These are phyloP conservation scores for Trinectes maculatus DNA, from an alignment of 2,113 vertebrate genomes.

Conservation along the genomic window DNA sequence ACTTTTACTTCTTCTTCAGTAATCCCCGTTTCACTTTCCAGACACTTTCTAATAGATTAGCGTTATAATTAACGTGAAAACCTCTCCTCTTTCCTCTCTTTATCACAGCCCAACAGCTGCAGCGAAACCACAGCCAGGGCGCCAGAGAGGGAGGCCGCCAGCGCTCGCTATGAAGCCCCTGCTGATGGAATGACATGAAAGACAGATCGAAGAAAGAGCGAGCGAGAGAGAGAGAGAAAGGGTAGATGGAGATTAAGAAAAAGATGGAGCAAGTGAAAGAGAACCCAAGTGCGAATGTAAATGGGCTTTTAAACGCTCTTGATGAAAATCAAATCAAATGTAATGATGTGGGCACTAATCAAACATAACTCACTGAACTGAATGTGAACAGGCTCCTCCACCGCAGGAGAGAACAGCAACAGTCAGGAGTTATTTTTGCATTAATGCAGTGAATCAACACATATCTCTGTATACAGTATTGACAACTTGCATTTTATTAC, in stretches of 20 bases:
- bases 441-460: not conserved
- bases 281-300: conserved; percentile 53
- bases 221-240: conserved; percentile 6
- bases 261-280: conserved; percentile 14
- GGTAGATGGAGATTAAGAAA: conserved; percentile 12
- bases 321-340: conserved; percentile 58
- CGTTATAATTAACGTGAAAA: conserved; percentile 74
- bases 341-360: conserved; percentile 32
- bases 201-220: conserved; percentile 36
- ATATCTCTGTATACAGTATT: not conserved
- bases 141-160: conserved; percentile 49
- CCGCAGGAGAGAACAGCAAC: no score
- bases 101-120: conserved; percentile 72
- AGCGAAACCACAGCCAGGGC: conserved; percentile 44
- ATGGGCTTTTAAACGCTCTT: conserved; percentile 43
- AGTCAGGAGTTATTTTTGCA: conserved; percentile 1
- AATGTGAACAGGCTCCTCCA: conserved; percentile 19
- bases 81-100: conserved; percentile 59
- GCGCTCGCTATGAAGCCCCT: conserved; percentile 27
- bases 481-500: not conserved
- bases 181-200: conserved; percentile 49
- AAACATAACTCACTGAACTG: conserved; percentile 29
- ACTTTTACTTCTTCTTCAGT: conserved; percentile 10
- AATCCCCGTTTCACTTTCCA: conserved; percentile 51
- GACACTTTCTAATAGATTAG: conserved; percentile 50